Evolutionary conservation across 2,113 vertebrate species (phyloP).

Genomic region (Camarhynchus parvulus): DNA sequence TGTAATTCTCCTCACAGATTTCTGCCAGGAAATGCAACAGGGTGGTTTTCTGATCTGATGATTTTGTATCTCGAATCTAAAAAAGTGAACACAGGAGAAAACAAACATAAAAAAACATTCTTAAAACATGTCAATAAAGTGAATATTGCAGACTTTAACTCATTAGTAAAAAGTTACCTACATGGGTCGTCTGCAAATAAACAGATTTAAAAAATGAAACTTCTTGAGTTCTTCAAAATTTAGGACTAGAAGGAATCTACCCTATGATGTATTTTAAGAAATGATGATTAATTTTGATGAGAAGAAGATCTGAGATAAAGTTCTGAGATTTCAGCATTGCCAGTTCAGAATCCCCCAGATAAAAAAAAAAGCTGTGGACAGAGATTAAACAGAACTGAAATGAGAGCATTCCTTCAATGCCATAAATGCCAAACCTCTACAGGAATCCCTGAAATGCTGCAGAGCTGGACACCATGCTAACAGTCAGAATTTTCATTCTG

Average conservation of each 20-base stretch:
- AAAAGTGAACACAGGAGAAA: neutral
- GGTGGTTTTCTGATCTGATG: constrained; percentile 88
- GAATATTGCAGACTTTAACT: neutral
- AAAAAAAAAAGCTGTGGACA: neutral
- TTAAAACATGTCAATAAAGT: neutral
- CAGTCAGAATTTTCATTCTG: neutral
- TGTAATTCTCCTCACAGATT: constrained; percentile 86
- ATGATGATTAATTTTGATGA: neutral
- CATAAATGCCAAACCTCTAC: neutral
- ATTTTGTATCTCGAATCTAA: constrained; percentile 96
- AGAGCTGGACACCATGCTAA: neutral
- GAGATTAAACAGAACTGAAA: neutral
- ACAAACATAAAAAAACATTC: neutral
- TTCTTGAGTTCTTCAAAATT: neutral
- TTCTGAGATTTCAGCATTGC: neutral
- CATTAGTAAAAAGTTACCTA: neutral
- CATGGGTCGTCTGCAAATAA: rapidly evolving
- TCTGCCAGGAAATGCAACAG: constrained; percentile 93
- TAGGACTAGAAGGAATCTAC: neutral
- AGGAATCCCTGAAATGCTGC: neutral
- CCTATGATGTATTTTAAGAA: neutral
- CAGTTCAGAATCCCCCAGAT: neutral
- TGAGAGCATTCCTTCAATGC: neutral
- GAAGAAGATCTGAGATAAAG: neutral
- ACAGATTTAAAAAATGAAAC: neutral